Percentiles rank a stretch among this genome's conserved stretches.
Evolutionary conservation across 2,888 invertebrate species (phyloP).

Genomic region (Sicus ferrugineus): DNA sequence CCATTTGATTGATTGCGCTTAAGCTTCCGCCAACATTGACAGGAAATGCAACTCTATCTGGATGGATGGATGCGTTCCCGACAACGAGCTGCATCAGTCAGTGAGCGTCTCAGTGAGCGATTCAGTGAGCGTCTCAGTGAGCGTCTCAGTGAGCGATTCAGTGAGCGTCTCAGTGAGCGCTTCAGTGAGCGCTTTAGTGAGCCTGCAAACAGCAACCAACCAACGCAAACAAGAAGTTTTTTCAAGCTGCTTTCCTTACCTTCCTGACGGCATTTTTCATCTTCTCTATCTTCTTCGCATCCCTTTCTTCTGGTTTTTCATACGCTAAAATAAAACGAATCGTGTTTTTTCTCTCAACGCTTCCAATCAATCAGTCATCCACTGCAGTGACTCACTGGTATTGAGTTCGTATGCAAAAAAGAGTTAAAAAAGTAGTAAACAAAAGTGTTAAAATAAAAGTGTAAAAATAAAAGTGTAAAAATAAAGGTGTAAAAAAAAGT

Average conservation of each 20-base stretch:
- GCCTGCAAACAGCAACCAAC: background rate
- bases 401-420: background rate
- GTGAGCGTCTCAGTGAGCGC: background rate
- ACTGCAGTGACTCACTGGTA: conserved; percentile 3
- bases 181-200: background rate
- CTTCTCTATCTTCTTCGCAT: background rate
- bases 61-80: too few species aligned
- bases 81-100: too few species aligned
- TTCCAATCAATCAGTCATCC: conserved; percentile 12
- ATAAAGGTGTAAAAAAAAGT: background rate
- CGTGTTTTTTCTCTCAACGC: background rate
- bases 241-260: background rate
- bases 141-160: background rate
- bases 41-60: conserved; percentile 23
- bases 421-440: background rate
- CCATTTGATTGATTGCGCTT: conserved; percentile 59
- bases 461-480: background rate
- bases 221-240: conserved; percentile 5
- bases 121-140: background rate
- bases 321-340: too few species aligned
- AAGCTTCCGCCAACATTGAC: conserved; percentile 44
- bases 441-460: background rate
- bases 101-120: background rate
- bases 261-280: background rate
- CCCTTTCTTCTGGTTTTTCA: background rate